Evolutionary conservation across 2,797 vertebrate species (phyloP).

Genomic region (Phylloscopus collybita): DNA sequence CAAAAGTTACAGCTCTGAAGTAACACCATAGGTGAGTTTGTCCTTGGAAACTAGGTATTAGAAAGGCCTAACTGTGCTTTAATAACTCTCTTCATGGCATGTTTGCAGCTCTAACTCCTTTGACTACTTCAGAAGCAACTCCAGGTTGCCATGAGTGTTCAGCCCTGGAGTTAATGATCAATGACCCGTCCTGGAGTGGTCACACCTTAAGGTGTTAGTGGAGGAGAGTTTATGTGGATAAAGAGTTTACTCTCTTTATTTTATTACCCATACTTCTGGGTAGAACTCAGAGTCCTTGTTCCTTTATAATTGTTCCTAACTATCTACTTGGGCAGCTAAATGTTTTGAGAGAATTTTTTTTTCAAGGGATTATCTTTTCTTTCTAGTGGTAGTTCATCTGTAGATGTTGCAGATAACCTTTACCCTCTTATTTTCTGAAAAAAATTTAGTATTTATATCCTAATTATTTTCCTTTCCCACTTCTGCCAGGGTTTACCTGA

Average conservation of each 20-base stretch:
- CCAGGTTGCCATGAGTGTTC: background rate
- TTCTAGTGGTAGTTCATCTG: background rate
- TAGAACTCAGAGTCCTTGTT: background rate
- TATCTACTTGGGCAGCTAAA: background rate
- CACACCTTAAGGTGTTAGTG: background rate
- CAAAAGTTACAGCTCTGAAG: background rate
- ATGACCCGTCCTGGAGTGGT: background rate
- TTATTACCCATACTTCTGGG: background rate
- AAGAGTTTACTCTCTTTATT: background rate
- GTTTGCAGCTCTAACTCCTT: background rate
- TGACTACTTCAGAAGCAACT: background rate
- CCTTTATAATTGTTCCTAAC: background rate
- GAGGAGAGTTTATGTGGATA: background rate
- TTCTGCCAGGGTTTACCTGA: background rate
- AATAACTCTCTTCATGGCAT: background rate
- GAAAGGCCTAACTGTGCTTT: background rate
- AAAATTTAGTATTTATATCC: background rate
- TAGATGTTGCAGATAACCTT: background rate
- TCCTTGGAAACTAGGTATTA: background rate
- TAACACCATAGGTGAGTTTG: background rate
- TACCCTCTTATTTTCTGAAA: background rate
- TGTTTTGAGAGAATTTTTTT: background rate
- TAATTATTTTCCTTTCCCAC: background rate
- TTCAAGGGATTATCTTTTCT: background rate
- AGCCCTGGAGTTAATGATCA: background rate